Conservation (phyloP, 2,888 invertebrate species). For the Anthoptus insignis region DNA sequence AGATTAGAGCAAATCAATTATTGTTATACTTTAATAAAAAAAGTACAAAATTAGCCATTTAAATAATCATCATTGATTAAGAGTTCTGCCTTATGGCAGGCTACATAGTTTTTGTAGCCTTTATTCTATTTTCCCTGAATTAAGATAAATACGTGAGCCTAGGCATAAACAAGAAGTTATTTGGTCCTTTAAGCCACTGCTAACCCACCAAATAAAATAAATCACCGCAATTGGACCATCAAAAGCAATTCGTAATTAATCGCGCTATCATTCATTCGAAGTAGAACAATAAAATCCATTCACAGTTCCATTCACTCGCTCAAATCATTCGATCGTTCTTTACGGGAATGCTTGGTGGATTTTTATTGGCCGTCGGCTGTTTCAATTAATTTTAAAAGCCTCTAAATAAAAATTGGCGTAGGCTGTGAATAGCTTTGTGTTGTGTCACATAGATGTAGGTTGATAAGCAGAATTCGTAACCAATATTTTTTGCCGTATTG, state of each 20-base stretch:
- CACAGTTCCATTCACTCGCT: conserved; percentile 33
- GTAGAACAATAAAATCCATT: conserved; percentile 22
- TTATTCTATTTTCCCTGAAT: too few relatives aligned
- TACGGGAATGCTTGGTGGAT: conserved; percentile 30
- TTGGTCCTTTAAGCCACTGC: not conserved
- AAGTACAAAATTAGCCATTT: too few relatives aligned
- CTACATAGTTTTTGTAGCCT: too few relatives aligned
- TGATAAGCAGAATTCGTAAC: not conserved
- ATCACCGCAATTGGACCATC: conserved; percentile 3
- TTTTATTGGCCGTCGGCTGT: conserved; percentile 37
- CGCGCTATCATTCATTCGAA: not conserved
- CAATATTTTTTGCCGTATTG: not conserved
- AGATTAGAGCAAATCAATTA: too few relatives aligned
- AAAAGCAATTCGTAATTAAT: conserved; percentile 10
- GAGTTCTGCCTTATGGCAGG: too few relatives aligned
- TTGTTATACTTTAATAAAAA: too few relatives aligned
- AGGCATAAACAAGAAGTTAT: not conserved
- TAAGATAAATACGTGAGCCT: too few relatives aligned
- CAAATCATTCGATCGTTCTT: conserved; percentile 17
- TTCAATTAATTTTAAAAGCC: conserved; percentile 41
- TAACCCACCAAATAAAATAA: not conserved
- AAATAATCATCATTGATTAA: too few relatives aligned
- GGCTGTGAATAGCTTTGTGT: not conserved
- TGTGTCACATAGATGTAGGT: not conserved
- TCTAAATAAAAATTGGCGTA: conserved; percentile 5